Evolutionary conservation across 2,113 vertebrate species (phyloP), one percentile per base, ranked within the genome.

Genomic region (Cheirogaleus medius): DNA sequence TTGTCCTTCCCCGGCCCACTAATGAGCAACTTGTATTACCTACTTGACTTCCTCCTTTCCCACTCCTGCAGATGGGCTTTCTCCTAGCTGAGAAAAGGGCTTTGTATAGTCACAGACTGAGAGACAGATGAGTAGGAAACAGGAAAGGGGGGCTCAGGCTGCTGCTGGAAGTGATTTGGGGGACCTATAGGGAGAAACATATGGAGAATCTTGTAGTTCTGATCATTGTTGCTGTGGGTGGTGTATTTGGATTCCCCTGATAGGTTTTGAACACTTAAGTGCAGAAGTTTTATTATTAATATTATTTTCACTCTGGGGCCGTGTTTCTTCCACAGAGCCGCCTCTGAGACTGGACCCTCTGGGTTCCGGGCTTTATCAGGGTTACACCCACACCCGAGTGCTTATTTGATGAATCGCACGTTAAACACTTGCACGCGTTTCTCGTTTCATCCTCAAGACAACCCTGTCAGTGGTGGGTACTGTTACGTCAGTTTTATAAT

Each of bases 21-120:
- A 21, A n/a, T 8, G 66, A 52, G 34, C 3, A 54, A 12, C 56
- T 1, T 18, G 44, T 34, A 4, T 6, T 0, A 7, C 8, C 27
- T 1, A 13, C 52, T 3, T 3, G 76, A 27, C 69, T 6, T 14
- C 34, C 39, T 54, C 66, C 63, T 42, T 47, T 23, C 63, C 52
- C 21, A 2, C 18, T 25, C 52, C 42, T 7, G 39, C 49, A 64
- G n/a, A 13, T 17, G 8, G 7, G 6, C 0, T 4, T 47, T 21
- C 20, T 7, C 77, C 87, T 12, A n/a, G 18, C 52, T 4, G 25
- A 85, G 66, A 74, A 84, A 52, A 12, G 77, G 73, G 44, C 8
- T 90, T 29, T 3, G 0, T 9, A 2, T 0, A 6, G 54, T 37
- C 90, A 37, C 15, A 1, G 23, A 5, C 0, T 3, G 6, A 11